Evolutionary conservation across 2,113 vertebrate genomes (phyloP).

Genomic region (Ivindomyrus marchei): DNA sequence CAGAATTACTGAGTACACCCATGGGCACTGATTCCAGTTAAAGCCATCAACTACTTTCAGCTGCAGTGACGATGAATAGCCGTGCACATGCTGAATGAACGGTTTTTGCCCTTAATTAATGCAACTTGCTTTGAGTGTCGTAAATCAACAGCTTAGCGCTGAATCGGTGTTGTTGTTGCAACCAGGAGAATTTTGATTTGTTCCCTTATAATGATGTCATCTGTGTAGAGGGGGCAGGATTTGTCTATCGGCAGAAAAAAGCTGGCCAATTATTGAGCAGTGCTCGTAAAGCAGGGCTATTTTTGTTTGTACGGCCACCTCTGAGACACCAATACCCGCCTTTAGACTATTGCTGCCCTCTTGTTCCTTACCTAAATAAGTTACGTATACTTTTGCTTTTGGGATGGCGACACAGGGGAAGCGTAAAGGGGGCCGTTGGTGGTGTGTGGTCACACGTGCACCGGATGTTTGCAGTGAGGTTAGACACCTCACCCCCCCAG

Average conservation of each 20-base stretch:
- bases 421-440: neutral
- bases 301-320: neutral
- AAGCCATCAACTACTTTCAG: neutral
- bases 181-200: neutral
- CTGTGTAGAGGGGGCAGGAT: neutral
- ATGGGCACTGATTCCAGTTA: neutral
- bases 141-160: neutral
- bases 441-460: neutral
- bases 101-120: neutral
- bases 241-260: neutral
- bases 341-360: neutral
- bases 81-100: neutral
- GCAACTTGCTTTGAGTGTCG: neutral
- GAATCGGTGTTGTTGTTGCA: neutral
- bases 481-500: neutral
- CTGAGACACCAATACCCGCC: neutral
- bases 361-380: neutral
- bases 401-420: neutral
- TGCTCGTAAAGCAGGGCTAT: neutral
- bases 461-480: neutral
- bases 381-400: neutral
- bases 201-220: constrained; percentile 27
- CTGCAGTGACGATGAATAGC: neutral
- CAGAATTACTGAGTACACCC: neutral
- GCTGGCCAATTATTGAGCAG: neutral